phyloP scores from a whole-genome alignment of 2,113 vertebrate genomes.

The Amblyornis subalaris region DNA sequence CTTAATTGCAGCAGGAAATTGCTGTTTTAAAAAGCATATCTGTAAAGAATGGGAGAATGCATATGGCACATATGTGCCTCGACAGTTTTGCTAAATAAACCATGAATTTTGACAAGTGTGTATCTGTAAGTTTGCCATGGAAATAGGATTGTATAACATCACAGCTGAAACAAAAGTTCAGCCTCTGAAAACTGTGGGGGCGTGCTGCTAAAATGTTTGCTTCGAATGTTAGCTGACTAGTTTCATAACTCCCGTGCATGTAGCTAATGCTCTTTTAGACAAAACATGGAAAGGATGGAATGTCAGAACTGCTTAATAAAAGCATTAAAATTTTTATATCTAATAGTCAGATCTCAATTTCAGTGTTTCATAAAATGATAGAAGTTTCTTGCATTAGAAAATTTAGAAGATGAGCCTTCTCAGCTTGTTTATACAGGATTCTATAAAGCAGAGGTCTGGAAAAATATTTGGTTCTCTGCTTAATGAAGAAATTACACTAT shows the following conservation, averaged over 20 bases:
- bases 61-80: constrained; percentile 37
- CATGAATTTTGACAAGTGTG: constrained; percentile 56
- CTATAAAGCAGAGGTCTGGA: neutral
- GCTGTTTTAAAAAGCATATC: constrained; percentile 4
- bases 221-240: constrained; percentile 38
- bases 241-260: constrained; percentile 46
- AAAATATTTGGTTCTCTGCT: neutral
- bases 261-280: constrained; percentile 51
- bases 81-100: constrained; percentile 53
- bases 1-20: constrained; percentile 20
- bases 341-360: neutral
- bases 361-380: neutral
- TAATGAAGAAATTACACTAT: neutral
- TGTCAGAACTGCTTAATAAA: neutral
- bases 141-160: constrained; percentile 64
- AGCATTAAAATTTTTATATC: neutral
- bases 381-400: neutral
- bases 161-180: constrained; percentile 61
- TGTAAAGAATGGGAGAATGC: constrained; percentile 39
- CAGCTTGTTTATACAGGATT: neutral
- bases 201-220: constrained; percentile 51
- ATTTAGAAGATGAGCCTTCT: neutral
- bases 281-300: constrained; percentile 8
- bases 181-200: constrained; percentile 50
- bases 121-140: constrained; percentile 58